Base-by-base conservation (phyloP, 2,797 vertebrate genomes). In the Cichlasoma orientale region DNA sequence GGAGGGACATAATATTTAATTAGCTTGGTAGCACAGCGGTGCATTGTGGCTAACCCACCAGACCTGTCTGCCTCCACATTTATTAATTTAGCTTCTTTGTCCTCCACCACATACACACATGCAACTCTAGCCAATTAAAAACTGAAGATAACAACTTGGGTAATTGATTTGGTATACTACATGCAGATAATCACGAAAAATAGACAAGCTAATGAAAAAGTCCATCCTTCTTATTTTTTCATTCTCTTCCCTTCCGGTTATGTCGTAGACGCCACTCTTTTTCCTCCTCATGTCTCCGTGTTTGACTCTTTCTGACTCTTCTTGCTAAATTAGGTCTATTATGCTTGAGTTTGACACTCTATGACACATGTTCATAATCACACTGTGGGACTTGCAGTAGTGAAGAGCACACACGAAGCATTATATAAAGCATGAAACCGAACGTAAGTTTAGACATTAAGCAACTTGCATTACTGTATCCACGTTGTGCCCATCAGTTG, bases 81-180 rank as follows among this genome's bases (percentile, higher is more conserved):
- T 90, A 94, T 92, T 92, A 66, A 86, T 87, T 41, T 72, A 14
- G 82, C 92, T 80, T 77, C 88, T 90, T 77, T 56, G 50, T 77
- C 73, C 73, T 74, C 69, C 33, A 55, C 21, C 82, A 47, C 74
- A 50, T 63, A 86, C 77, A 68, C 76, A 13, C 74, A 88, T 90
- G 86, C 21, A 76, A 84, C 69, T 79, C 80, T 82, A 82, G 93
- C 91, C 96, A 96, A 97, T 97, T 97, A 96, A 96, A 95, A 95
- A 88, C 89, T 91, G 84, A 95, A 94, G 90, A 89, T 92, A 95
- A 96, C 81, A 94, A 94, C 92, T 86, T 91, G 88, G 56, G n/a
- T 94, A 96, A 95, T 89, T 95, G 95, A 95, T 94, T 95, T 92
- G 90, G 92, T 92, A 61, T 77, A 85, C 77, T 77, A 63, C 77